Conservation (phyloP, 1,140 invertebrate species). For the Euura lappo region DNA sequence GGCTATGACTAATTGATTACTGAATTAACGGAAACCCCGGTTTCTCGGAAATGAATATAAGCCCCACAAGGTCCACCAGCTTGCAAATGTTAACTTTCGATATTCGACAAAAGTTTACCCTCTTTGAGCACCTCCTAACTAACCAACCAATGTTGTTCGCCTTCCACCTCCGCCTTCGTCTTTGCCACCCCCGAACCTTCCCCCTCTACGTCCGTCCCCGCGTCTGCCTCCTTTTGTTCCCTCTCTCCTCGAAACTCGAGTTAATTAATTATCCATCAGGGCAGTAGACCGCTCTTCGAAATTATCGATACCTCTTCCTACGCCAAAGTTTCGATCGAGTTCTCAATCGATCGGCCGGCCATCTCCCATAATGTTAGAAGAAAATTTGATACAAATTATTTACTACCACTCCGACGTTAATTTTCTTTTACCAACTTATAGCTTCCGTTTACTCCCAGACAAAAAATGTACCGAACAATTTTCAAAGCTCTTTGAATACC, state of each 20-base stretch:
- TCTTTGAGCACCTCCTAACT: neutral
- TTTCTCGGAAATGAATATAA: too few relatives aligned
- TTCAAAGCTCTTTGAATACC: too few relatives aligned
- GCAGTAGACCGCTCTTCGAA: neutral
- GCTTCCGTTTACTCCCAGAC: too few relatives aligned
- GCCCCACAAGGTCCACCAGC: neutral
- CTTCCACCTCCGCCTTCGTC: neutral
- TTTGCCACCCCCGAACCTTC: too few relatives aligned
- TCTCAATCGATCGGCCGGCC: neutral
- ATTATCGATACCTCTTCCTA: neutral
- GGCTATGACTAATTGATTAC: too few relatives aligned
- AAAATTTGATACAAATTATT: neutral
- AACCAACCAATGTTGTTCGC: neutral
- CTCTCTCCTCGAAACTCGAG: neutral
- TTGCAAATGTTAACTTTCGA: neutral
- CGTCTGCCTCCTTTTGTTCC: neutral
- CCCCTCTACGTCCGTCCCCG: too few relatives aligned
- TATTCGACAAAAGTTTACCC: neutral
- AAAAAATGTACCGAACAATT: too few relatives aligned
- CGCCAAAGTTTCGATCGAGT: neutral
- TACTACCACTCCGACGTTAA: too few relatives aligned
- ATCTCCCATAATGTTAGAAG: neutral
- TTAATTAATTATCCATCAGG: slow-evolving; percentile 6
- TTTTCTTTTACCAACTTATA: too few relatives aligned
- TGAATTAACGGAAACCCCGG: too few relatives aligned